Percentiles rank a stretch among this genome's conserved stretches.
phyloP scores from a whole-genome alignment of 2,888 invertebrate genomes.

The Bimastos eiseni region DNA sequence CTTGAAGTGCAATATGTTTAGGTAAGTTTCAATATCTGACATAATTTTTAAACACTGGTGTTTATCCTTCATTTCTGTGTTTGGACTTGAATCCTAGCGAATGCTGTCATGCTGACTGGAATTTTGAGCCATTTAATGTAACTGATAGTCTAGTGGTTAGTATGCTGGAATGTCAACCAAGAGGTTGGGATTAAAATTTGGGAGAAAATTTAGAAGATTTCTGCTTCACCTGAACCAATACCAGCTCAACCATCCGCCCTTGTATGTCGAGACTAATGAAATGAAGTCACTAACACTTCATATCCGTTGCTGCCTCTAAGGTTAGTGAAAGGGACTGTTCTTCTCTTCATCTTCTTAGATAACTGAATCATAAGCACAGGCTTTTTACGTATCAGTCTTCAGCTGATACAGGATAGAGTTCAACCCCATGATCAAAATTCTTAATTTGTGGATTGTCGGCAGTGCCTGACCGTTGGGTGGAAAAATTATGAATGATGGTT shows the following conservation, averaged over 20 bases:
- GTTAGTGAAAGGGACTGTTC: too few species aligned
- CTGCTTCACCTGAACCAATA: too few species aligned
- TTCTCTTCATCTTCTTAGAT: too few species aligned
- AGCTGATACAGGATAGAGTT: too few species aligned
- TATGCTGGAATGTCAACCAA: too few species aligned
- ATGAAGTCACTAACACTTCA: too few species aligned
- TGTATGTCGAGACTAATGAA: too few species aligned
- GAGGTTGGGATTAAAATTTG: too few species aligned
- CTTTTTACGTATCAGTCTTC: neutral
- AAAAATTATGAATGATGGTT: neutral
- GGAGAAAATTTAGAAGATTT: too few species aligned
- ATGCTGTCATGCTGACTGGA: neutral
- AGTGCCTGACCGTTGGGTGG: neutral
- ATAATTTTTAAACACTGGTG: neutral
- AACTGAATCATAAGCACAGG: neutral
- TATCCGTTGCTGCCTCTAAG: too few species aligned
- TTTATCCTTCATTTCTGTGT: neutral
- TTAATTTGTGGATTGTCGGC: neutral
- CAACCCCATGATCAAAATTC: neutral
- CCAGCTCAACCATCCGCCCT: too few species aligned
- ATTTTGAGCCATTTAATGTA: neutral
- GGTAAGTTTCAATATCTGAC: neutral
- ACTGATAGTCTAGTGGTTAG: too few species aligned
- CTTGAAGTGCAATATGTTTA: neutral
- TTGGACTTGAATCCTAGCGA: neutral